These are phyloP conservation scores for Dicerorhinus sumatrensis DNA, from an alignment of 2,113 vertebrate genomes.

Conservation along the genomic window DNA sequence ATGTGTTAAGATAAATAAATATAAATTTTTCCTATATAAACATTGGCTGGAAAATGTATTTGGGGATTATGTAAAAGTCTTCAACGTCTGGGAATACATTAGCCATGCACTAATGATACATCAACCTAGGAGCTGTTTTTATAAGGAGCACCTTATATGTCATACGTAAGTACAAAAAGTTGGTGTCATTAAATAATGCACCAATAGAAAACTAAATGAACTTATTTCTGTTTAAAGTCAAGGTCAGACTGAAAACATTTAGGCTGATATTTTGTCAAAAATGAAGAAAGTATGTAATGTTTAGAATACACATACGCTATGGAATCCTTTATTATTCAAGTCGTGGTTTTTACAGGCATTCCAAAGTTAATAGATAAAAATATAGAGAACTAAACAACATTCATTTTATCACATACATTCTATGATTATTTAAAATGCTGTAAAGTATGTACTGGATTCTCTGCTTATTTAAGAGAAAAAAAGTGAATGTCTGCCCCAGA, in stretches of 20 bases:
- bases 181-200: background rate
- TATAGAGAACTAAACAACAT: background rate
- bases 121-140: background rate
- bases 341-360: background rate
- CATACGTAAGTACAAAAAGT: background rate
- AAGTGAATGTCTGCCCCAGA: background rate
- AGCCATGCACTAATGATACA: background rate
- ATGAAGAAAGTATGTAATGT: background rate
- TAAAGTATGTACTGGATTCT: background rate
- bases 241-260: background rate
- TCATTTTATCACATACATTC: background rate
- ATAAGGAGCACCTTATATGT: background rate
- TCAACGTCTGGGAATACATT: background rate
- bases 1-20: background rate
- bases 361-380: background rate
- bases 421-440: conserved; percentile 27
- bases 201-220: background rate
- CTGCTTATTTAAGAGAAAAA: background rate
- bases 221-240: background rate
- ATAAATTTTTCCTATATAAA: background rate
- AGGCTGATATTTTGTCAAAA: background rate
- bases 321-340: background rate
- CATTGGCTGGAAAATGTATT: background rate
- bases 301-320: background rate
- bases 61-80: background rate